These are phyloP conservation scores for Champsocephalus esox DNA, from an alignment of 2,797 vertebrate genomes.

Conservation along the genomic window DNA sequence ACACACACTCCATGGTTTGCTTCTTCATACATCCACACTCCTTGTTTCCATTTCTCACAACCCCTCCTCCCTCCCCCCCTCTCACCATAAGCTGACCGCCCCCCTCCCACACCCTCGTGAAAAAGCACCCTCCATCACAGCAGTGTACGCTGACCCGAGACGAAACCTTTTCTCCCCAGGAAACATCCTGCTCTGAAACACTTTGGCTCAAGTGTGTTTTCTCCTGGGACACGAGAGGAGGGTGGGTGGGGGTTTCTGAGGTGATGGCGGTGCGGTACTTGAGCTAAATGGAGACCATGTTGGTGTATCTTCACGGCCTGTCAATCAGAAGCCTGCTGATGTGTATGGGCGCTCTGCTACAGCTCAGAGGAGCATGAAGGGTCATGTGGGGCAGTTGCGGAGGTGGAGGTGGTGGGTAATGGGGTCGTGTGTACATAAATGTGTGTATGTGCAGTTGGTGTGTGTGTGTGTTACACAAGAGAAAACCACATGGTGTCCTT, in stretches of 20 bases:
- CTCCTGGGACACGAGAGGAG: conserved; percentile 81
- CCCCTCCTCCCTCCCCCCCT: conserved; percentile 52
- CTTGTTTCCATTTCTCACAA: conserved; percentile 61
- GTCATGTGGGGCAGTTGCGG: conserved; percentile 74
- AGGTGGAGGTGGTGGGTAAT: conserved; percentile 72
- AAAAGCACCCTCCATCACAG: conserved; percentile 89
- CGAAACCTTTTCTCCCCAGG: conserved; percentile 97
- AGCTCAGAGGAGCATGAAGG: conserved; percentile 77
- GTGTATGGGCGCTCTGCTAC: conserved; percentile 78
- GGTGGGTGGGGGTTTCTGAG: conserved; percentile 63
- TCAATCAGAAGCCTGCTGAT: conserved; percentile 87
- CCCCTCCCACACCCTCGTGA: conserved; percentile 69
- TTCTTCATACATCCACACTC: conserved; percentile 59
- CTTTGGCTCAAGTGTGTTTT: conserved; percentile 99
- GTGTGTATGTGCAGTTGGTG: conserved; percentile 52
- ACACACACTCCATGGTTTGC: conserved; percentile 34
- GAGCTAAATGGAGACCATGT: conserved; percentile 97
- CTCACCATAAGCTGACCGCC: conserved; percentile 51
- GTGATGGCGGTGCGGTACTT: conserved; percentile 86
- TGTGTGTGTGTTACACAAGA: conserved; percentile 57
- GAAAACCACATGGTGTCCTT: conserved; percentile 80
- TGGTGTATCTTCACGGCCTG: conserved; percentile 94
- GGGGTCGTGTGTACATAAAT: conserved; percentile 60
- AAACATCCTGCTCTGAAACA: conserved; percentile 99
- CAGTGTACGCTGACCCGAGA: conserved; percentile 96